Evolutionary conservation across 2,113 vertebrate genomes (phyloP).

Genomic region (Antechinus flavipes): DNA sequence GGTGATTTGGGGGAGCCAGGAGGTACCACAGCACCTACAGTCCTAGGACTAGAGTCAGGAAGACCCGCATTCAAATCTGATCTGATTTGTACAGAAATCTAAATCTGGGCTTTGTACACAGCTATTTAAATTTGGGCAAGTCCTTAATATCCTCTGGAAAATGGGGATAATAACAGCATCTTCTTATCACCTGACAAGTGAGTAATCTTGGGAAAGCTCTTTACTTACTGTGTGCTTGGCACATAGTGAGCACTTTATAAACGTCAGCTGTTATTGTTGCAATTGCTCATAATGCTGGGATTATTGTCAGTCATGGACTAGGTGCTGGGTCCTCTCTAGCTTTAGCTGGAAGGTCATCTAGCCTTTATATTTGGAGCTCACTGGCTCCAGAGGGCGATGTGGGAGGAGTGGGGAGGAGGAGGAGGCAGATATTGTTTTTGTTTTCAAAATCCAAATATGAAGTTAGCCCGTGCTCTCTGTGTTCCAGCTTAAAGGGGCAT

Average conservation of each 20-base stretch:
- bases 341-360: neutral
- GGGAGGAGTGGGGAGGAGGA: neutral
- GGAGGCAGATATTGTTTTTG: neutral
- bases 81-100: neutral
- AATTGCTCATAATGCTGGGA: neutral
- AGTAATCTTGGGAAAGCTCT: neutral
- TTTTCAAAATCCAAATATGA: neutral
- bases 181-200: neutral
- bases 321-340: neutral
- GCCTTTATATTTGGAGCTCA: neutral
- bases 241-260: neutral
- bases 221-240: neutral
- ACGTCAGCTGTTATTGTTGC: neutral
- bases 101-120: neutral
- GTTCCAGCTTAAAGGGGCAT: neutral
- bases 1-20: neutral
- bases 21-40: neutral
- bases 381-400: neutral
- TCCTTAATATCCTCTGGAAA: neutral
- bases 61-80: neutral
- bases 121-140: neutral
- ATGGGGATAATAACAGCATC: neutral
- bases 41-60: neutral
- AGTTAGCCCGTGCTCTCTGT: neutral
- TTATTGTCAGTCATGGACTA: neutral